Base-by-base conservation (phyloP, 2,888 invertebrate species). In the Fragum sueziense region DNA sequence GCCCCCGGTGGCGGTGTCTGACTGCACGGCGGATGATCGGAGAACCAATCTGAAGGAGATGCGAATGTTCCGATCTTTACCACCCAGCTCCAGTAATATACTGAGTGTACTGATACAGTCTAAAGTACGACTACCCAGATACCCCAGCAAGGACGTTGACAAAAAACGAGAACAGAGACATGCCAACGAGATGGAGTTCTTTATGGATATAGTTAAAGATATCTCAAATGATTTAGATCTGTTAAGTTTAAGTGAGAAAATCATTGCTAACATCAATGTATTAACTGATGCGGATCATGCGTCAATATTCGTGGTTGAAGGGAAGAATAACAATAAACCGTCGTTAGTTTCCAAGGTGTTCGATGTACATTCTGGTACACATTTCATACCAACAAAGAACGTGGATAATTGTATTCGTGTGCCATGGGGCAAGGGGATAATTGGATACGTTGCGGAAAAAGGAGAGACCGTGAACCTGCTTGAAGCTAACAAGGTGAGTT, bases 191-290 rank as follows among this genome's bases (percentile, higher is more conserved):
- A 87, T 93, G 37, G 94, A 94, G 78, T 94, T 94, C 89, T 94
- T 94, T 86, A 91, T 94, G 79, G 94, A 94, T 85, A 94, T 94
- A 80, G 94, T 94, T 31, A 93, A 94, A 78, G 94, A 94, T 86
- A 94, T 94, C 68, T 94, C 94, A 37, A 94, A 94, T 68, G 94
- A 94, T 85, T 91, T 94, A 71, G 94, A 94, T 87, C 91, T 94
- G 14, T 92, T 92, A 86, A 93, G 93, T 75, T 88, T 94, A 54
- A 94, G 94, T 41, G 91, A 93, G 70, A 94, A 94, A 88, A 94
- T 94, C 62, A 93, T 93, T n/a, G 93, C 94, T 74, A 94, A 94
- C 88, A 88, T 94, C 65, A 90, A 93, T 69, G 93, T 94, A 20
- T 89, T 94, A 52, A 88, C 94, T 70, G 94, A 94, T 86, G 93